Evolutionary conservation across 2,113 vertebrate genomes (phyloP).

Genomic region (Hoplias malabaricus): DNA sequence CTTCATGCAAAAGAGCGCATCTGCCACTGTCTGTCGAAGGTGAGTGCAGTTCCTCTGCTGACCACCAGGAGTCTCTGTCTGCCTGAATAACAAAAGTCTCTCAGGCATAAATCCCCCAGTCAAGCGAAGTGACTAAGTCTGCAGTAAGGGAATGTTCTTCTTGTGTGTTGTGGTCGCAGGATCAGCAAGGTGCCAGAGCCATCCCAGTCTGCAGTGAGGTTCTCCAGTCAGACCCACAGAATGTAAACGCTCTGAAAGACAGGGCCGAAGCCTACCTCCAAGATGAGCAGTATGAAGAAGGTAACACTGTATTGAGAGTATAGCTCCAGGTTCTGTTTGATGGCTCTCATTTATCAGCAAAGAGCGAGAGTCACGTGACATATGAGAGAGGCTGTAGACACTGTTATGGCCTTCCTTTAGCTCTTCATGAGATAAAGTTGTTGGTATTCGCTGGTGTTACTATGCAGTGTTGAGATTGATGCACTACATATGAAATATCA

Average conservation of each 20-base stretch:
- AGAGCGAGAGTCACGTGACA: background rate
- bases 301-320: conserved; percentile 65
- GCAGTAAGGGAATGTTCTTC: background rate
- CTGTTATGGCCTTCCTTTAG: background rate
- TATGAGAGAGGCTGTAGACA: background rate
- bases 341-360: background rate
- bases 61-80: conserved; percentile 22
- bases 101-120: no score
- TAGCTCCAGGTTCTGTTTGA: background rate
- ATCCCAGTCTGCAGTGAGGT: conserved; percentile 85
- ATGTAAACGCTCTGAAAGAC: conserved; percentile 87
- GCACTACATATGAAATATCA: no score
- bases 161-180: conserved; percentile 63
- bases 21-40: conserved; percentile 91
- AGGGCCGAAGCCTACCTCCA: conserved; percentile 90
- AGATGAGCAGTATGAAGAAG: conserved; percentile 93
- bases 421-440: background rate
- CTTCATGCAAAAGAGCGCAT: conserved; percentile 88
- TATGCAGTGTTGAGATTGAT: background rate
- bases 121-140: background rate
- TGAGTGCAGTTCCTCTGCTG: conserved; percentile 54
- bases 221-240: conserved; percentile 80
- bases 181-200: conserved; percentile 81
- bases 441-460: background rate
- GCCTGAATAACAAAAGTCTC: background rate